Evolutionary conservation across 2,113 vertebrate genomes (phyloP).

Genomic region (Patagioenas fasciata): DNA sequence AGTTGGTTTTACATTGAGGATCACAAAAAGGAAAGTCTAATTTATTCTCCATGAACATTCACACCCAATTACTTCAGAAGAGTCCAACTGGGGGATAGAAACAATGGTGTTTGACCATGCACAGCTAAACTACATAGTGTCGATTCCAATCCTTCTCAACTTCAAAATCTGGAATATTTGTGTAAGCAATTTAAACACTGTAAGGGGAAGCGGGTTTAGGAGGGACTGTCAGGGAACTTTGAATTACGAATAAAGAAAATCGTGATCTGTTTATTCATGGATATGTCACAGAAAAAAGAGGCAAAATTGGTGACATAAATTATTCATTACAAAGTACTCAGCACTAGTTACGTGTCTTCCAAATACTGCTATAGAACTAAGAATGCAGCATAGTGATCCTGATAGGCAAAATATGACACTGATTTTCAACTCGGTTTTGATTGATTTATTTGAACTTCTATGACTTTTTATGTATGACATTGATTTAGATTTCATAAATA

Average conservation of each 20-base stretch:
- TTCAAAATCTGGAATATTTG: not conserved
- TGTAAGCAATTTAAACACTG: not conserved
- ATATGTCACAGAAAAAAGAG: not conserved
- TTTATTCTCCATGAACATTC: slow-evolving; percentile 44
- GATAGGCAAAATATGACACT: not conserved
- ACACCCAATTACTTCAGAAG: slow-evolving; percentile 52
- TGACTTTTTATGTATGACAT: not conserved
- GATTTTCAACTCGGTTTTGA: not conserved
- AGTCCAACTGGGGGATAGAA: slow-evolving; percentile 20
- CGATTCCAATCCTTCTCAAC: not conserved
- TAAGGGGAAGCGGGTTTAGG: not conserved
- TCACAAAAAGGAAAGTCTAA: slow-evolving; percentile 40
- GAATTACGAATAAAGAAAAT: slow-evolving; percentile 22
- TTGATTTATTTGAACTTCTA: not conserved
- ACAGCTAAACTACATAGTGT: not conserved
- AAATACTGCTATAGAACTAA: not conserved
- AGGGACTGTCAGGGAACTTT: slow-evolving; percentile 27
- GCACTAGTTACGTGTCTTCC: not conserved
- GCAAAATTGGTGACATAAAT: slow-evolving; percentile 52
- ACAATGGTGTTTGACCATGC: not conserved
- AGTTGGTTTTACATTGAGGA: slow-evolving; percentile 29
- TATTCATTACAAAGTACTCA: slow-evolving; percentile 39
- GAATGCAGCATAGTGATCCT: not conserved
- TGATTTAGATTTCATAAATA: not conserved
- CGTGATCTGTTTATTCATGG: slow-evolving; percentile 40